Conservation (phyloP, 2,888 invertebrate species). For the Aspidapion aeneum region DNA sequence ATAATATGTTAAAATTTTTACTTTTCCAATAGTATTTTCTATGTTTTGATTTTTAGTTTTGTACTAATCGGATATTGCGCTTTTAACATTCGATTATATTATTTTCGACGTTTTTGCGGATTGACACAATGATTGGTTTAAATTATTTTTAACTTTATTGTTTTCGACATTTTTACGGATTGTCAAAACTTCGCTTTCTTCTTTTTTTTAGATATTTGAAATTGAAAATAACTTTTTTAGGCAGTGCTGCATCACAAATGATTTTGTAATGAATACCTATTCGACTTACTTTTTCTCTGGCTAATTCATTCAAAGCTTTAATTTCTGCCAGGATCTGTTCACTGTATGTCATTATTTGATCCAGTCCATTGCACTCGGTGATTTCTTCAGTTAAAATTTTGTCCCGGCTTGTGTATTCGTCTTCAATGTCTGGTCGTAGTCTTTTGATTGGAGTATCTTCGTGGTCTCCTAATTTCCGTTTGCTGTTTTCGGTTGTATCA, state of each 20-base stretch:
- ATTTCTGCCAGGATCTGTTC: conserved; percentile 65
- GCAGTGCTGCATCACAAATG: too few relatives aligned
- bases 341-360: conserved; percentile 60
- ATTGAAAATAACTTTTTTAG: not conserved
- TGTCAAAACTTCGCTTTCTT: too few relatives aligned
- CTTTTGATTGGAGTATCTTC: conserved; percentile 40
- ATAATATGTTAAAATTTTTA: too few relatives aligned
- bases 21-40: too few relatives aligned
- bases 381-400: conserved; percentile 60
- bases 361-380: conserved; percentile 57
- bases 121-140: too few relatives aligned
- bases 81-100: too few relatives aligned
- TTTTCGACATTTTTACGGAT: too few relatives aligned
- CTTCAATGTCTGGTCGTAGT: conserved; percentile 40
- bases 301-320: conserved; percentile 67
- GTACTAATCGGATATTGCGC: too few relatives aligned
- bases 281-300: conserved; percentile 65
- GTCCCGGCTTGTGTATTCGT: conserved; percentile 51
- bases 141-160: too few relatives aligned
- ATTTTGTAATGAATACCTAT: too few relatives aligned
- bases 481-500: conserved; percentile 19
- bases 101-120: too few relatives aligned
- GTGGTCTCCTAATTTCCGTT: conserved; percentile 28
- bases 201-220: not conserved
- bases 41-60: too few relatives aligned